These are phyloP conservation scores for Irena cyanogastra DNA, from an alignment of 2,113 vertebrate species.

Conservation along the genomic window DNA sequence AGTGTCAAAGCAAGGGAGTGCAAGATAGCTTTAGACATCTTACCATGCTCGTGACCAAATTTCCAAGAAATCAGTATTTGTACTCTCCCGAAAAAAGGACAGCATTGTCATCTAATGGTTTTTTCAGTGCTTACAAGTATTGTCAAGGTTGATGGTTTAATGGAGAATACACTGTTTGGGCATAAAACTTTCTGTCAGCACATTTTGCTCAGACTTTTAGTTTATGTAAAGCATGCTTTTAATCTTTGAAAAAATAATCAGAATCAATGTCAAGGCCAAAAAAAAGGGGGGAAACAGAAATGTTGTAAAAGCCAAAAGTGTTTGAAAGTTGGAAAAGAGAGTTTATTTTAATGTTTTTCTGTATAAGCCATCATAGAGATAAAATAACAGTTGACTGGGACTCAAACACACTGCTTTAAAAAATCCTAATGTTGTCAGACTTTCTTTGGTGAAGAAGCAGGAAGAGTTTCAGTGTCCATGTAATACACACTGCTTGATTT, in stretches of 20 bases:
- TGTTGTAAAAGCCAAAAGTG: neutral
- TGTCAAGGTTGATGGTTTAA: neutral
- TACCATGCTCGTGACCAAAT: rapidly evolving
- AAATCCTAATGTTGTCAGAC: neutral
- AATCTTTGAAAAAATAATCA: neutral
- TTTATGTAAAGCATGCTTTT: neutral
- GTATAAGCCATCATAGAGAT: neutral
- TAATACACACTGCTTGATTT: neutral
- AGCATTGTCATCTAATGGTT: neutral
- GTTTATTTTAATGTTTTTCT: neutral
- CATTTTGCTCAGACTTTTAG: neutral
- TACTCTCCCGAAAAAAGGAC: neutral
- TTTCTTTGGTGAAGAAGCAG: neutral
- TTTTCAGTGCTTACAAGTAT: neutral
- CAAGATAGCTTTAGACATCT: neutral
- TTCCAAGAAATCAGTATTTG: neutral
- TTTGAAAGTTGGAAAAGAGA: neutral
- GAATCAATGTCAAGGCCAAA: neutral
- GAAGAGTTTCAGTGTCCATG: neutral
- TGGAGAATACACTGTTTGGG: neutral
- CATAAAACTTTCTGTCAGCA: neutral
- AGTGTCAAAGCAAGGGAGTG: neutral
- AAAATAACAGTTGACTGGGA: neutral
- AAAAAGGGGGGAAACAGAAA: neutral
- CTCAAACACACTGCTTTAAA: neutral